A percentile compares a stretch with the other conserved stretches of the same genome.
Evolutionary conservation across 2,113 vertebrate genomes (phyloP).

Genomic region (Oreochromis spilurus): DNA sequence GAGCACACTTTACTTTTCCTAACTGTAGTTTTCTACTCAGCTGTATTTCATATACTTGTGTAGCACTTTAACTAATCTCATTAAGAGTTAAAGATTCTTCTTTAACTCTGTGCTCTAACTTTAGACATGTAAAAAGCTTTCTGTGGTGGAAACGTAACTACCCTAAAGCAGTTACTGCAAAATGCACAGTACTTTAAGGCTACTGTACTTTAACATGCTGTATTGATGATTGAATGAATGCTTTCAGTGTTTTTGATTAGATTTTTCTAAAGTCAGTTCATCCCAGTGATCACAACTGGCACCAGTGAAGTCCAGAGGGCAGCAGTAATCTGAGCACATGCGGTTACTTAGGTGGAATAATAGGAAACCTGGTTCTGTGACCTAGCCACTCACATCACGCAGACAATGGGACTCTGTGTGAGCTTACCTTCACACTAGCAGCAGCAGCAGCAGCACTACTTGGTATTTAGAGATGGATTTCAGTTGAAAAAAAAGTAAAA

Average conservation of each 20-base stretch:
- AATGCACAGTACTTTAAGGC: neutral
- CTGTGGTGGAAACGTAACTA: neutral
- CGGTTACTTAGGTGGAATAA: neutral
- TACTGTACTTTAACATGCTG: neutral
- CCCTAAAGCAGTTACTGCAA: neutral
- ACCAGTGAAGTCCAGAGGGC: neutral
- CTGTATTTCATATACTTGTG: neutral
- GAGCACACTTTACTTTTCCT: neutral
- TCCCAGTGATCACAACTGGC: neutral
- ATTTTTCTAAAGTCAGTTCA: neutral
- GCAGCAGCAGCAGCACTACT: neutral
- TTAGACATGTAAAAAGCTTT: neutral
- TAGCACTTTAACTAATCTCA: neutral
- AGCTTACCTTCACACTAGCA: neutral
- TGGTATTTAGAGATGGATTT: conserved; percentile 10
- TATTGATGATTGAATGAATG: accelerated
- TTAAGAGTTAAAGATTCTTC: neutral
- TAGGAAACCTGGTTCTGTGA: conserved; percentile 18
- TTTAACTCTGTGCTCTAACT: neutral
- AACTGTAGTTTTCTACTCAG: neutral
- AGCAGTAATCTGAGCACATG: conserved; percentile 26
- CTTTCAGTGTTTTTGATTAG: neutral
- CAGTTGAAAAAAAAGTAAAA: neutral
- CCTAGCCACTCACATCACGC: conserved; percentile 17
- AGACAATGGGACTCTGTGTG: conserved; percentile 58